Conservation (phyloP, 2,797 vertebrate genomes). For the Chiloscyllium punctatum region DNA sequence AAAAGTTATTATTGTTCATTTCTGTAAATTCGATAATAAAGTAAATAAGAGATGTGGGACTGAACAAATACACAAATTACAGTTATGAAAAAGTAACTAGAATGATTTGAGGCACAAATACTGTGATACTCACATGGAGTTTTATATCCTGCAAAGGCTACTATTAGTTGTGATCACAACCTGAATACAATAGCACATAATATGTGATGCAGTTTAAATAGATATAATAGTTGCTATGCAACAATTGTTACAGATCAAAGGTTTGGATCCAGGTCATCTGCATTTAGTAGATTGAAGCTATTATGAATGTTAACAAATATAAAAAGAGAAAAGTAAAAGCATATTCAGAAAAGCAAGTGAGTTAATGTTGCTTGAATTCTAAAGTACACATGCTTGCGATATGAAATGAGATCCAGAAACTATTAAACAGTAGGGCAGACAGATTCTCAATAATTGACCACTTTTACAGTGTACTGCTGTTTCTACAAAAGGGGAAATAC, state of each 20-base stretch:
- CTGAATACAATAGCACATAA: no score
- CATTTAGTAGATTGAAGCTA: not conserved
- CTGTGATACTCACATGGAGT: not conserved
- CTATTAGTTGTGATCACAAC: not conserved
- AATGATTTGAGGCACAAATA: not conserved
- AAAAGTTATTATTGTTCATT: not conserved
- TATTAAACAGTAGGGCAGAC: not conserved
- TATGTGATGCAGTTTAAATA: not conserved
- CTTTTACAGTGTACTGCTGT: not conserved
- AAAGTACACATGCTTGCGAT: not conserved
- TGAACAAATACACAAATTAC: not conserved
- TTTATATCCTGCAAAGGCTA: not conserved
- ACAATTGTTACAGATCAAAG: not conserved
- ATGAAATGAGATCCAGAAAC: not conserved
- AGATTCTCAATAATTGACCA: not conserved
- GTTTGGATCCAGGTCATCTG: not conserved
- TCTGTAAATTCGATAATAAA: not conserved
- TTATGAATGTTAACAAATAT: not conserved
- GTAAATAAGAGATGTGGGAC: not conserved
- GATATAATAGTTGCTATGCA: not conserved
- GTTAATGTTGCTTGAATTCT: not conserved
- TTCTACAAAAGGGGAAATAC: not conserved
- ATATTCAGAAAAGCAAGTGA: not conserved
- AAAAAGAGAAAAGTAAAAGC: not conserved
- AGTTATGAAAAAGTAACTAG: not conserved